Evolutionary conservation across 2,113 vertebrate genomes (phyloP), one percentile per base, ranked within the genome.

Genomic region (Micronycteris hirsuta): DNA sequence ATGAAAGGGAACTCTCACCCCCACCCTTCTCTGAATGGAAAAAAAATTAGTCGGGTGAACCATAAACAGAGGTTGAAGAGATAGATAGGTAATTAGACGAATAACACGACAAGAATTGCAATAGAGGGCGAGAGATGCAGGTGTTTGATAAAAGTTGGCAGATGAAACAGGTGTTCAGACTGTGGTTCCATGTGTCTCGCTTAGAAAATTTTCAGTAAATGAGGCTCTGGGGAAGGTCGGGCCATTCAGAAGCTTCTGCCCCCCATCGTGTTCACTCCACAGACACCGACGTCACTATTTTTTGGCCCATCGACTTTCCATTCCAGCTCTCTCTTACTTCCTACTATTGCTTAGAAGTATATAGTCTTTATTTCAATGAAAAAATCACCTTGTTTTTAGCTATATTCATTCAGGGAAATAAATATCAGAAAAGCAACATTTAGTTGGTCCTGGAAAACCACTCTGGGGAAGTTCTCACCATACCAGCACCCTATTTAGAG

Each of bases 1-100:
- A 94, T 84, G 95, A 97, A 89, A 97, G 91, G 94, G 63, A 98
- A 96, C 94, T 96, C 88, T 83, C 82, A 74, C 73, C 86, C 93
- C 94, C 94, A 91, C 94, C 31, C 93, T 81, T 93, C 92, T 96
- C 92, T 94, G 80, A 97, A 95, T 94, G 92, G 73, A 63, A 15
- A 96, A 96, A 97, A 96, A 96, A 97, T 58, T 91, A 97, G 93
- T 68, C 8, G 13, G 15, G n/a, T 76, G 73, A 81, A 82, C 81
- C 41, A 54, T 87, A 96, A 97, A 85, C 68, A 82, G 86, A 83
- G 91, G 52, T 14, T 78, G 80, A 68, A 93, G 78, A 74, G 19
- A 77, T 8, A 93, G 43, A 45, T 54, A 80, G 78, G 74, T 71
- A 87, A 92, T 95, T 91, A 89, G 65, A 70, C 12, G n/a, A 36